Percentiles rank a stretch among this genome's conserved stretches.
These are phyloP conservation scores for Plebejus melissa DNA, from an alignment of 2,888 invertebrate genomes.

Conservation along the genomic window DNA sequence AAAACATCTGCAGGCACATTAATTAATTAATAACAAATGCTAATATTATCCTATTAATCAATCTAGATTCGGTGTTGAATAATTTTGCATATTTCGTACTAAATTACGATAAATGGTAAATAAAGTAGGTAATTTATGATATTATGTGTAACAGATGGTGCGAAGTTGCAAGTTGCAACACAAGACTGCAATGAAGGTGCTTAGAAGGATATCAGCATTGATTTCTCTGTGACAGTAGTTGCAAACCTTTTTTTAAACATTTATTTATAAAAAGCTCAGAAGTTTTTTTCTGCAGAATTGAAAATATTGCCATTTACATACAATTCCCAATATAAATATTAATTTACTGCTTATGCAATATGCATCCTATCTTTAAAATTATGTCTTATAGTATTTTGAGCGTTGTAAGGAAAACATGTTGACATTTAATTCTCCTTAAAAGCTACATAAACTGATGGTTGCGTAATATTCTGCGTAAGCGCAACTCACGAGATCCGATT, in stretches of 20 bases:
- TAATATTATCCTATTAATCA: neutral
- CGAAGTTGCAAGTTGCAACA: neutral
- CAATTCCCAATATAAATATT: too few species aligned
- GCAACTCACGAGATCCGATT: conserved; percentile 12
- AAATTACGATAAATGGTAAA: neutral
- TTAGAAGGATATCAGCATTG: conserved; percentile 14
- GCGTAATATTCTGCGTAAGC: conserved; percentile 1
- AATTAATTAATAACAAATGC: neutral
- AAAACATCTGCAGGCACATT: neutral
- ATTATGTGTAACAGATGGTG: neutral
- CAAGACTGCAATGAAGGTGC: neutral
- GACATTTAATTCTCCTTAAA: neutral
- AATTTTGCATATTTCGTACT: neutral
- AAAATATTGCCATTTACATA: too few species aligned
- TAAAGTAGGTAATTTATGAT: neutral
- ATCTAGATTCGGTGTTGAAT: neutral
- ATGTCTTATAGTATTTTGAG: neutral
- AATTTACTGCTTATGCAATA: too few species aligned
- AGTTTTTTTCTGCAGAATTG: too few species aligned
- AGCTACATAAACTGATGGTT: neutral
- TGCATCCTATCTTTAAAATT: too few species aligned
- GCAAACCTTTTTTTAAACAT: neutral
- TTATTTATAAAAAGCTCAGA: too few species aligned
- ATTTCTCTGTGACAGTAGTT: neutral
- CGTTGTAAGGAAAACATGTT: neutral